phyloP scores from a whole-genome alignment of 2,113 vertebrate genomes.

The Rhea americana region DNA sequence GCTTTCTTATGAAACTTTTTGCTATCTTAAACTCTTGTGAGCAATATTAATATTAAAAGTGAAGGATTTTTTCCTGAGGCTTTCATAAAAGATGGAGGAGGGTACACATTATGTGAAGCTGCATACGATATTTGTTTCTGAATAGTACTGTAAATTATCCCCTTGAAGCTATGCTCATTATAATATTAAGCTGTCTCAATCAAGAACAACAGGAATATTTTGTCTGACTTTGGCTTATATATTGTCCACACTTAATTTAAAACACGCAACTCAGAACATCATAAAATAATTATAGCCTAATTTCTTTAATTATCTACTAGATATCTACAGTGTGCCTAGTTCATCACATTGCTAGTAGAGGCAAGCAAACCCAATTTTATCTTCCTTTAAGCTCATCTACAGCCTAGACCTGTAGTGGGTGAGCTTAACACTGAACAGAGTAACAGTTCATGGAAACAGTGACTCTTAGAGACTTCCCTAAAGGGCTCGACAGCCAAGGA shows the following conservation, averaged over 20 bases:
- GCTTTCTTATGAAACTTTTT: background rate
- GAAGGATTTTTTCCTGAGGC: background rate
- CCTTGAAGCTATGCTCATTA: background rate
- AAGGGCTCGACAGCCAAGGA: no score
- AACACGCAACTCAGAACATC: background rate
- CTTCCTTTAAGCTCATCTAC: background rate
- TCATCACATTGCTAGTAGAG: background rate
- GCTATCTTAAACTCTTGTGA: background rate
- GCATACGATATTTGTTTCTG: background rate
- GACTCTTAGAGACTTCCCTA: background rate
- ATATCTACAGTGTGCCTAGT: background rate
- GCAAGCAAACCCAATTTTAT: background rate
- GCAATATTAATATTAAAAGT: background rate
- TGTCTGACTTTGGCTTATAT: background rate
- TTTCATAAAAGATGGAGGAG: background rate
- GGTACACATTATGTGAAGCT: background rate
- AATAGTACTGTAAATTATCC: background rate
- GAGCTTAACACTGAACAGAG: background rate
- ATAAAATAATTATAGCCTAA: background rate
- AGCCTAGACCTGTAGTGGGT: accelerated
- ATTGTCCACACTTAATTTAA: background rate
- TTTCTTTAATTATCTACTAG: background rate
- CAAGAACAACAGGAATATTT: background rate
- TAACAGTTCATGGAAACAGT: no score
- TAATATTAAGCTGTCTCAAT: background rate